These are phyloP conservation scores for Lutraria lutraria DNA, from an alignment of 2,888 invertebrate genomes.

Conservation along the genomic window DNA sequence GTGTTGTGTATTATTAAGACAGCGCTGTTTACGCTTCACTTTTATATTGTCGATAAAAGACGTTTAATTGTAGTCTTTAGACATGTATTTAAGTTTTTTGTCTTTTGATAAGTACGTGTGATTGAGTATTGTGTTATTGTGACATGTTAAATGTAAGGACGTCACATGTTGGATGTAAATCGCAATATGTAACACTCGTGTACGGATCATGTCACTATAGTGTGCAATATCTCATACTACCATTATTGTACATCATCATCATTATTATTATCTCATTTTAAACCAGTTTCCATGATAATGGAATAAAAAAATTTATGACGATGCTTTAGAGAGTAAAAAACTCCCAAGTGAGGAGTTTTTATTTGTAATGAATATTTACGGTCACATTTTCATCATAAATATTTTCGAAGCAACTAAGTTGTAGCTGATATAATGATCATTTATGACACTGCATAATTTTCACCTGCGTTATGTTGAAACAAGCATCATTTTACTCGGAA, in stretches of 20 bases:
- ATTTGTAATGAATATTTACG: not conserved
- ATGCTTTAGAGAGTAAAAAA: not conserved
- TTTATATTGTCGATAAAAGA: constrained; percentile 22
- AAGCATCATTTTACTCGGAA: not conserved
- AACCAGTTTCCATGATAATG: not conserved
- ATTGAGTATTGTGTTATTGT: constrained; percentile 17
- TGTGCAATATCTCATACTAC: constrained; percentile 14
- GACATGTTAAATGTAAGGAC: constrained; percentile 1
- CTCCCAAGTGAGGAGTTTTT: not conserved
- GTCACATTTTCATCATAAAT: not conserved
- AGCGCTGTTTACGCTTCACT: constrained; percentile 20
- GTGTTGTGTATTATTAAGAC: constrained; percentile 18
- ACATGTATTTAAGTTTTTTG: constrained; percentile 17
- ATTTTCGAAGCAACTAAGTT: constrained; percentile 1
- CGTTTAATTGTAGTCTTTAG: constrained; percentile 22
- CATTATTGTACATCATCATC: not conserved
- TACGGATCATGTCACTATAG: not conserved
- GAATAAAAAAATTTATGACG: constrained; percentile 4
- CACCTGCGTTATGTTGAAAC: not conserved
- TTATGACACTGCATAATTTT: not conserved
- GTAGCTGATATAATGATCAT: not conserved
- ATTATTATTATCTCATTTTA: not conserved
- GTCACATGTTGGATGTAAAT: constrained; percentile 4
- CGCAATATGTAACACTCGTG: constrained; percentile 7
- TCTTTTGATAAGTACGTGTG: constrained; percentile 22